Base-by-base conservation (phyloP, 2,797 vertebrate species). In the Sebastes hubbsi region DNA sequence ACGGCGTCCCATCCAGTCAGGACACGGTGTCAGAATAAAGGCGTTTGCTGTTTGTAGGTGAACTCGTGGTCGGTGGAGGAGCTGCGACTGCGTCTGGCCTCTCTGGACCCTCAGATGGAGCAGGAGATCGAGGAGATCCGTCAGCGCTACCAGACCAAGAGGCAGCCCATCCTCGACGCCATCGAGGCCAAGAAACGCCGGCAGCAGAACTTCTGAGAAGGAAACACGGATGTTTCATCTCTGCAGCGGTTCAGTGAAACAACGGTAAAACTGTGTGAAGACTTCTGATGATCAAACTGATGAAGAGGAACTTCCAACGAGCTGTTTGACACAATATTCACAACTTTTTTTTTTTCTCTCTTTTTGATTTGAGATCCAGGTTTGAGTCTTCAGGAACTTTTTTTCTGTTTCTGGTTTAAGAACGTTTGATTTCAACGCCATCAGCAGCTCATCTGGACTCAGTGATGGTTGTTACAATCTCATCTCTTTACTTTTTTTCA, bases 61-160 rank as follows among this genome's bases (percentile, higher is more conserved):
- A 97, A 96, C 65, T 93, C 95, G 0, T 99, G 97, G 98, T 96
- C 96, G 0, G 97, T 98, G 49, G 97, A 98, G 72, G 97, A 99
- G 74, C 96, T 99, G 6, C 96, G 96, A 82, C 89, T 90, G 75
- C 95, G 96, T 36, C 95, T 99, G 7, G 91, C 94, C 6, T 96
- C 98, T 16, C 96, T 99, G 36, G 98, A 99, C 89, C 98, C 98
- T 83, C 97, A 98, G 95, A 99, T 99, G 98, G 97, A 99, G 91
- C 97, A 97, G 91, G 98, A 99, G 93, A 98, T 99, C 2, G 97
- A 99, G 91, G 98, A 99, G 91, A 99, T 99, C 72, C 97, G 92
- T 2, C 98, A 98, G 94, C 97, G 97, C 76, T 99, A 99, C 93
- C 97, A 98, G 61, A 95, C 98, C 5, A 99, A 99, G 93, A 95